phyloP scores from a whole-genome alignment of 2,888 invertebrate genomes.

The Drosophila subquinaria region DNA sequence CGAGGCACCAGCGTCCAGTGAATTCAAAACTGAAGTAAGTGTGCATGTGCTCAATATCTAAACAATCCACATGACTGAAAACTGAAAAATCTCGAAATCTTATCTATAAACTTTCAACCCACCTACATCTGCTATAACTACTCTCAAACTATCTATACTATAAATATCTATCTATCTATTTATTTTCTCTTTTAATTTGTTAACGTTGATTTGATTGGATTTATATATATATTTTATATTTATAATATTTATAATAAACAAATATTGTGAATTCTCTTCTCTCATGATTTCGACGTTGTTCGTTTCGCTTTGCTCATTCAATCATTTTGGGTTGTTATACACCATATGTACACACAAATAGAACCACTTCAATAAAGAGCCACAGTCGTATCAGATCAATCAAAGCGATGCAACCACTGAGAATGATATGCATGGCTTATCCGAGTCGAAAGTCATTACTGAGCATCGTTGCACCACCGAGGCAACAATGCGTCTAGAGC shows the following conservation, averaged over 20 bases:
- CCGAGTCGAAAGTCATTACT: constrained; percentile 85
- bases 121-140: constrained; percentile 44
- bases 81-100: constrained; percentile 23
- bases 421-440: constrained; percentile 84
- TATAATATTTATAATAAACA: constrained; percentile 71
- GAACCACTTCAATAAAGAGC: constrained; percentile 78
- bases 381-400: constrained; percentile 81
- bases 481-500: constrained; percentile 86
- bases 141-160: constrained; percentile 42
- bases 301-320: constrained; percentile 75
- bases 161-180: constrained; percentile 28
- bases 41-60: constrained; percentile 83
- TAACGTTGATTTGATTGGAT: constrained; percentile 65
- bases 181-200: constrained; percentile 53
- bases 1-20: constrained; percentile 84
- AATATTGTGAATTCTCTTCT: constrained; percentile 82
- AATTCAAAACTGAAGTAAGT: constrained; percentile 85
- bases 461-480: constrained; percentile 86
- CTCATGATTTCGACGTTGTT: constrained; percentile 83
- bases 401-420: constrained; percentile 81
- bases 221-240: constrained; percentile 42
- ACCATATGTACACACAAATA: constrained; percentile 44
- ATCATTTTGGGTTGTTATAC: constrained; percentile 56
- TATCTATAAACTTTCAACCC: constrained; percentile 30
- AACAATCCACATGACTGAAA: constrained; percentile 55